Base-by-base conservation (phyloP, 1,140 invertebrate genomes). In the Drosophila fuyamai region DNA sequence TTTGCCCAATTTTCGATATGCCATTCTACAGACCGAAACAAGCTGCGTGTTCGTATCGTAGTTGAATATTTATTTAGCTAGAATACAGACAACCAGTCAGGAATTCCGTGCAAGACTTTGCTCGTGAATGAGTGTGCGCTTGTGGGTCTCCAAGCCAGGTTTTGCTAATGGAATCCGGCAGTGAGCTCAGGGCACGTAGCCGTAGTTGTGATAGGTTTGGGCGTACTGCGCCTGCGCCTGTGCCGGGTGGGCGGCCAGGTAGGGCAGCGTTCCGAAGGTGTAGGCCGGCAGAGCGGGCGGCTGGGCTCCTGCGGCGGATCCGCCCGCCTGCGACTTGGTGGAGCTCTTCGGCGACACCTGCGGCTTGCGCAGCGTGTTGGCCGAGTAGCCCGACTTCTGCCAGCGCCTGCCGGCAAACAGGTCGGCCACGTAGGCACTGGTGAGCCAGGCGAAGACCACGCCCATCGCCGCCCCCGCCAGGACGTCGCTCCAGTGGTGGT, bases 401-500 rank as follows among this genome's bases (percentile, higher is more conserved):
- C 81, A 89, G 32, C 85, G 85, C 66, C 70, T 73, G 35, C 78
- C 75, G 16, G 70, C 85, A 43, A 92, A 92, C 12, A 92, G 48
- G 54, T 90, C 76, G 27, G 90, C 78, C 12, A 92, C 75, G 50
- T 77, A 90, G 38, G 77, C 51, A n/a, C 67, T 94, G 47, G 94
- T 93, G 40, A 95, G 77, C 66, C 93, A 76, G 48, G 95, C 94
- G 41, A 93, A 93, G 4, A 94, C 67, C 5, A 93, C 79, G 7
- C 95, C 95, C 55, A 95, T 92, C 7, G 81, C 48, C 40, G 93
- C 93, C 4, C 95, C 95, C 35, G 93, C 93, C 0, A 95, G 90
- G 2, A 95, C 95, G 88, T 95, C 95, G 78, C 84, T 90, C 90
- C 97, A 98, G 90, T 99, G 98, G 93, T 99, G 98, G 93, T 98